Evolutionary conservation across 2,113 vertebrate genomes (phyloP).

Genomic region (Porphyrio hochstetteri): DNA sequence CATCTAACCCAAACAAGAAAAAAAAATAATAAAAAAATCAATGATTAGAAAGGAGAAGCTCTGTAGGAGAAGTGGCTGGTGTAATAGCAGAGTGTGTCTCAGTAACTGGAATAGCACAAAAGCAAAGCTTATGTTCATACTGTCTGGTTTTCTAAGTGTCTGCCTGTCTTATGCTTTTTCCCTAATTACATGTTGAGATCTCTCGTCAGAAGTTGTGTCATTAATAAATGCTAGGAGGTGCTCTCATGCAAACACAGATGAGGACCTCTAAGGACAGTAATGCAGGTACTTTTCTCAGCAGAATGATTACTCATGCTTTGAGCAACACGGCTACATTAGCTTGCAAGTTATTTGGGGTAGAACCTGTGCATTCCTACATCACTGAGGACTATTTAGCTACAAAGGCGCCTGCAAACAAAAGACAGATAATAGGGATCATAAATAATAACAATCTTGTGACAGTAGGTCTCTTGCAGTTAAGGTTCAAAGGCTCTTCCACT

Average conservation of each 20-base stretch:
- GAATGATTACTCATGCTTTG: neutral
- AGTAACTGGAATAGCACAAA: neutral
- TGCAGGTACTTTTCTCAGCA: neutral
- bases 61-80: neutral
- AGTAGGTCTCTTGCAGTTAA: neutral
- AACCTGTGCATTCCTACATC: neutral
- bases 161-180: neutral
- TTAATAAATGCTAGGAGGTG: neutral
- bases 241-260: neutral
- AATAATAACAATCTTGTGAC: neutral
- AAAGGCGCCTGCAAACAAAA: neutral
- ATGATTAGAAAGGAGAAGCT: neutral
- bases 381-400: neutral
- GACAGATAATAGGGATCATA: neutral
- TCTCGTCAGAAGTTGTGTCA: neutral
- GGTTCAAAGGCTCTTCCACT: conserved; percentile 11
- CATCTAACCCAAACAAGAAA: neutral
- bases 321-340: neutral
- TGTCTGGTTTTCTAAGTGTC: neutral
- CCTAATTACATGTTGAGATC: neutral
- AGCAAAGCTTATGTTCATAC: neutral
- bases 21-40: neutral
- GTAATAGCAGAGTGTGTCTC: neutral
- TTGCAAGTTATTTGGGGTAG: neutral
- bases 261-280: neutral